Base-by-base conservation (phyloP, 1,140 invertebrate species). In the Pteromalus puparum region DNA sequence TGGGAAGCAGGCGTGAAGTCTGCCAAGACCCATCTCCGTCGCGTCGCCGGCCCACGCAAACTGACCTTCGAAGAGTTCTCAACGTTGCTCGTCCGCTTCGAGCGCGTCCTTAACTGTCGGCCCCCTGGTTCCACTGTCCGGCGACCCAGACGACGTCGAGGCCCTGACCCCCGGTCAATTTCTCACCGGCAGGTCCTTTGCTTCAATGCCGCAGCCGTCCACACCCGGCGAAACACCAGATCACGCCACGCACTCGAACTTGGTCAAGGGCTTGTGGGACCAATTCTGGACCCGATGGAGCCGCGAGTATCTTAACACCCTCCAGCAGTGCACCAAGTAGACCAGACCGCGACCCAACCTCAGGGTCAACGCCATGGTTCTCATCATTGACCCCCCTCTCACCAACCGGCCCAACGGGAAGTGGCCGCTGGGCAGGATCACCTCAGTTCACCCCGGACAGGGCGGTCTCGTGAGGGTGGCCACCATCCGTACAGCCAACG, bases 1-100 rank as follows among this genome's bases (percentile, higher is more conserved):
- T 73, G 80, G 80, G n/a, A 81, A 26, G 70, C 80, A 2, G 80
- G 80, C 12, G 70, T 81, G 1, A 72, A 73, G 42, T 81, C 46
- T 0, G 38, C 42, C 24, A 81, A 81, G 46, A 24, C 6, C 15
- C 42, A 81, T 10, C 46, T 81, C 4, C 34, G 21, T 6, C 5
- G 68, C 13, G 21, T 73, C 24, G 13, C 46, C 1, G 38, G 38
- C 10, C 24, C 12, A 18, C 24, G 38, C 4, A 42, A 73, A 5
- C 15, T 81, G 7, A 28, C 15, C 9, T 81, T 46, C n/a, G 46
- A 81, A 42, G 68, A 81, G 13, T 81, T 81, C 30, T 9, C 21
- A 2, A 81, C 80, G 13, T 18, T 81, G 12, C 38, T 81, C 12
- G 12, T 18, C 13, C 38, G 42, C n/a, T 3, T 81, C 38, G 80